Evolutionary conservation across 2,113 vertebrate species (phyloP), one percentile per base, ranked within the genome.

Genomic region (Neoarius graeffei): DNA sequence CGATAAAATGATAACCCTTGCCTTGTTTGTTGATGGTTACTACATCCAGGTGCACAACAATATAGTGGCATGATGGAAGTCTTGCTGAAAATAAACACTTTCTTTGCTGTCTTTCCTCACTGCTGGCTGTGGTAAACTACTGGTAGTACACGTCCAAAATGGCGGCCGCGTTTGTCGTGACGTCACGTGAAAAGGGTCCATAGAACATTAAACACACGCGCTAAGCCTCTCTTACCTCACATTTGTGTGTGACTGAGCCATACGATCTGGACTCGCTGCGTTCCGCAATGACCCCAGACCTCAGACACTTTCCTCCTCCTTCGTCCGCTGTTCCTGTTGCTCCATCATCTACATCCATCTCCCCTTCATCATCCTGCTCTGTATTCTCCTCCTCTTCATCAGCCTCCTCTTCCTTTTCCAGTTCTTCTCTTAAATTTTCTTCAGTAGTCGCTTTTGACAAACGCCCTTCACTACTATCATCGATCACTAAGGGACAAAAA

Each of bases 191-290:
- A n/a, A n/a, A n/a, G n/a, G n/a, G n/a, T n/a, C n/a, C n/a, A n/a
- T 42, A 42, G 42, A 23, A 19, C 19, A 60, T 52, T 59, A 54
- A 9, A 30, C 35, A 14, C 30, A 13, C n/a, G 8, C 25, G 42
- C 20, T 11, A 30, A 56, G 27, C 42, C 52, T 25, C 5, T 79
- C 96, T 95, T 92, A 99, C 98, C 97, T 98, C 96, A 0, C 98
- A 99, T 93, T 97, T 97, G 95, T 99, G 98, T 0, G 96, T 99
- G 93, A 98, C 93, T 0, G 98, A 98, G 91, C 98, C 97, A 0
- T 99, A 99, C 7, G 97, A 95, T 89, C 98, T 97, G 0, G 98
- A 98, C 92, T 99, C 98, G 0, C 95, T 98, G 48, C 98, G 94
- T 92, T 96, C 97, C 2, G 95, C 95, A 83, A 96, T 96, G 0